Evolutionary conservation across 2,113 vertebrate species (phyloP), one percentile per base, ranked within the genome.

Genomic region (Prinia subflava): DNA sequence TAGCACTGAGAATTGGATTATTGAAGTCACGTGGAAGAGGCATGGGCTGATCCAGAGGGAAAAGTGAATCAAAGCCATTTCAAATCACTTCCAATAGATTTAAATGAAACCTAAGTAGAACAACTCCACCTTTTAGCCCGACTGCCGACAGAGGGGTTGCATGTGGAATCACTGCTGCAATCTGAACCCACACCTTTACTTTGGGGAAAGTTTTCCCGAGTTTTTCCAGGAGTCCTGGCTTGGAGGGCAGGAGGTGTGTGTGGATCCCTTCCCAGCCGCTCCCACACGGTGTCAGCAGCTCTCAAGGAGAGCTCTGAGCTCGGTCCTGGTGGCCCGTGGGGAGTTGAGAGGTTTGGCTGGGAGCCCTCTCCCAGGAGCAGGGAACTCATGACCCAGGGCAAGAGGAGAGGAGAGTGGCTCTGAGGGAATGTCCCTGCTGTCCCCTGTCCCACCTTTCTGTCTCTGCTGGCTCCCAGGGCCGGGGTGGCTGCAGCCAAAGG

Each of bases 281-380:
- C 94, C 96, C 96, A 81, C 96, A 33, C 0, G 96, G 94, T 92
- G 96, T 96, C 96, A 97, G 94, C 94, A 93, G 69, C 92, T 67
- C 71, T 70, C 92, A 83, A n/a, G 6, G 37, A 65, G 67, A 79
- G 35, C 21, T 2, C 70, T 9, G 3, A 1, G 28, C 0, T 50
- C 5, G 7, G 11, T 25, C 22, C 60, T 10, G 23, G 3, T 8
- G 0, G 2, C 33, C 11, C 1, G 22, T 0, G 13, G 33, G 11
- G 52, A 22, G 39, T 5, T 30, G 24, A 1, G 67, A 13, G 60
- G 12, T 46, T 80, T 47, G 39, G n/a, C 46, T 49, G 75, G 49
- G 33, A 73, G 16, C 60, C 59, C 41, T 50, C 10, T 15, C 49
- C 49, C 35, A 1, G 18, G 25, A 16, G 0, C 46, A 7, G 41